These are phyloP conservation scores for Aplysina aerophoba DNA, from an alignment of 37 sponge, comb jelly and placozoan species.

Conservation along the genomic window DNA sequence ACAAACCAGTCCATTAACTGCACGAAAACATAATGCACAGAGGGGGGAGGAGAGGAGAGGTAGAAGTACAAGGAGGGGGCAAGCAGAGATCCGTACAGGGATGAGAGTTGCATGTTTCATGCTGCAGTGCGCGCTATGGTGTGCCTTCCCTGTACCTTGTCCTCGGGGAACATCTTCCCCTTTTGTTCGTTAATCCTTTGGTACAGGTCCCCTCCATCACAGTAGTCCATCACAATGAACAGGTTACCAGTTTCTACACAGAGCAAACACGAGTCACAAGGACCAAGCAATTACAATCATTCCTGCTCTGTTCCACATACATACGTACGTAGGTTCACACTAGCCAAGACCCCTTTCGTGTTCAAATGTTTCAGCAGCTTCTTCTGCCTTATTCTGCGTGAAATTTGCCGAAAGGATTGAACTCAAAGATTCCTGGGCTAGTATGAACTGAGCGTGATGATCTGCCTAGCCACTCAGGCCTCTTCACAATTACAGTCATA, in stretches of 20 bases:
- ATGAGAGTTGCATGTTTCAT: no score
- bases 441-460: no score
- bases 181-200: conserved; percentile 81
- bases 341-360: no score
- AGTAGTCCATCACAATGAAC: conserved; percentile 98
- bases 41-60: neutral
- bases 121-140: no score
- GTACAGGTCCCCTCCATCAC: conserved; percentile 97
- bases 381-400: no score
- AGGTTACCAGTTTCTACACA: conserved; percentile 75
- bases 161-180: conserved; percentile 82
- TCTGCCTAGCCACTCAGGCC: no score
- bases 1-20: conserved; percentile 96
- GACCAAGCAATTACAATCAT: neutral
- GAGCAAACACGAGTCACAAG: no score
- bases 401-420: no score
- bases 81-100: no score
- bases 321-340: neutral
- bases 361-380: no score
- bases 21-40: neutral
- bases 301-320: neutral
- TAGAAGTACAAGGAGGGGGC: neutral
- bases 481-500: no score
- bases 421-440: no score
- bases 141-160: conserved; percentile 84